A percentile compares a stretch with the other conserved stretches of the same genome.
Conservation (phyloP, 2,888 invertebrate species). For the Tinea trinotella region DNA sequence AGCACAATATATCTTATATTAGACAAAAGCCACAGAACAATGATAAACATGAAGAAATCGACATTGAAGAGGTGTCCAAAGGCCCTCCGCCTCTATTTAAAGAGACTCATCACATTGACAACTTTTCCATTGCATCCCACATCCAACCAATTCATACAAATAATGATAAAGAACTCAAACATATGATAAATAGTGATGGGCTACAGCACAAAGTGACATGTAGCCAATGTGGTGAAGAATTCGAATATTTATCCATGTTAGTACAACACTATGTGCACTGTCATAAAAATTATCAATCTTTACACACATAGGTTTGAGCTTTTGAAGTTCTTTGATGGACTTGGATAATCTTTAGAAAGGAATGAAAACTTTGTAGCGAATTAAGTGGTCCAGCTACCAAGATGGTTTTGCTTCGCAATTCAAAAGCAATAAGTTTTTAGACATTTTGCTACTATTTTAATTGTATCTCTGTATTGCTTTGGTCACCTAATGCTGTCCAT, state of each 20-base stretch:
- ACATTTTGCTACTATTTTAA: no score
- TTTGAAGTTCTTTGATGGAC: no score
- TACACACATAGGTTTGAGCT: no score
- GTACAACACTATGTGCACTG: slow-evolving; percentile 46
- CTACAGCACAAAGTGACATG: slow-evolving; percentile 29
- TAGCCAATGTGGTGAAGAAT: slow-evolving; percentile 46
- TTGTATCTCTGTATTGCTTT: no score
- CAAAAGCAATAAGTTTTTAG: no score
- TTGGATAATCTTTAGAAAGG: no score
- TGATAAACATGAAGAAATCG: slow-evolving; percentile 25
- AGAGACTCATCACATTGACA: not conserved
- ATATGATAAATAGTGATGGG: slow-evolving; percentile 24
- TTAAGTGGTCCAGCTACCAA: no score
- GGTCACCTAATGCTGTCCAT: no score
- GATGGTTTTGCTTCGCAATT: no score
- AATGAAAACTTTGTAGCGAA: no score
- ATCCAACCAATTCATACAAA: not conserved
- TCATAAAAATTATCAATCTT: slow-evolving; percentile 38
- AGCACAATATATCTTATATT: slow-evolving; percentile 36
- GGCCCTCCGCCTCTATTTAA: not conserved
- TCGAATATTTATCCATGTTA: slow-evolving; percentile 41
- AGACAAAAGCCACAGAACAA: not conserved
- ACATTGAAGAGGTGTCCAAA: slow-evolving; percentile 15
- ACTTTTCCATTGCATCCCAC: not conserved
- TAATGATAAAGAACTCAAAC: slow-evolving; percentile 35